phyloP scores from a whole-genome alignment of 2,888 invertebrate genomes.

The Lysandra coridon region DNA sequence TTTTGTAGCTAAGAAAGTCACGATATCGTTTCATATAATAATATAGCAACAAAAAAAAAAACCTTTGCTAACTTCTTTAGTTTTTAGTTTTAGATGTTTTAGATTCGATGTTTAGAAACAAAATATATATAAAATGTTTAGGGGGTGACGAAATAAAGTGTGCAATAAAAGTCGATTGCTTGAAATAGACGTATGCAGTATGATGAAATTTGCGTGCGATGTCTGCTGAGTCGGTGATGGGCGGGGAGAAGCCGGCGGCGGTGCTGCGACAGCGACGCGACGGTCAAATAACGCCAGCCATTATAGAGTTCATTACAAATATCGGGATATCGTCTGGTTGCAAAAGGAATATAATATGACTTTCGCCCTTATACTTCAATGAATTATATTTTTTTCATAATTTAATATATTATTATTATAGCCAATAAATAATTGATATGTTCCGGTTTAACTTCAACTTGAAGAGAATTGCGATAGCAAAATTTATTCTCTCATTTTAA shows the following conservation, averaged over 20 bases:
- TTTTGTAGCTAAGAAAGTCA: too few species aligned
- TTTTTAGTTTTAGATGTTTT: too few species aligned
- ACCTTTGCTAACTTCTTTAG: too few species aligned
- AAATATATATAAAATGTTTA: not conserved
- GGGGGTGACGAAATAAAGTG: not conserved
- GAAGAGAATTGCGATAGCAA: too few species aligned
- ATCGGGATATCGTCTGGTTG: not conserved
- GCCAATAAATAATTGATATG: too few species aligned
- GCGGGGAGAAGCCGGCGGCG: slow-evolving; percentile 31
- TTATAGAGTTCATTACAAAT: not conserved
- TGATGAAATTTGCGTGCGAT: slow-evolving; percentile 43
- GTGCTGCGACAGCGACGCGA: not conserved
- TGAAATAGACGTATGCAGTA: slow-evolving; percentile 33
- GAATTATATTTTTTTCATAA: too few species aligned
- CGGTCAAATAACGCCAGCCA: not conserved
- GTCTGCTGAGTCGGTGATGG: slow-evolving; percentile 43
- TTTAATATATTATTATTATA: too few species aligned
- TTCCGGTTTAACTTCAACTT: too few species aligned
- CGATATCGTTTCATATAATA: too few species aligned
- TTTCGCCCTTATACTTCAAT: too few species aligned
- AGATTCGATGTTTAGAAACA: not conserved
- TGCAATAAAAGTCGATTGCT: slow-evolving; percentile 30
- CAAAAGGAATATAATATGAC: not conserved
- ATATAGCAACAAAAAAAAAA: too few species aligned
- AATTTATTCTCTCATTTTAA: too few species aligned